Conservation (phyloP, 2,113 vertebrate species). For the Haemorhous mexicanus region DNA sequence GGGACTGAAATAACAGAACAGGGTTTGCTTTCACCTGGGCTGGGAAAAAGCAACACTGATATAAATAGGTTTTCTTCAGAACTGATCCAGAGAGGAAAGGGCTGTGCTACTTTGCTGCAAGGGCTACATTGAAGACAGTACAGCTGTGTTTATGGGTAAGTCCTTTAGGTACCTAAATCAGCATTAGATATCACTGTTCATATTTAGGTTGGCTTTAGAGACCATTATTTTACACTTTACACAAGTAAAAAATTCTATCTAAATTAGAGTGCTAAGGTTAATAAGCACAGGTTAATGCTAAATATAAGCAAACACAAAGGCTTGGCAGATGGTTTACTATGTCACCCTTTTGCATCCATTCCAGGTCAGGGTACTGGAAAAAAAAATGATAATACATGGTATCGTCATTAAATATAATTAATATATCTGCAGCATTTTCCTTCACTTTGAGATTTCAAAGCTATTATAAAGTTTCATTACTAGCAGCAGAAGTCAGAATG, state of each 20-base stretch:
- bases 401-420: conserved; percentile 1
- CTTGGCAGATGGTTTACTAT: conserved; percentile 27
- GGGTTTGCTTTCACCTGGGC: neutral
- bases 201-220: conserved; percentile 13
- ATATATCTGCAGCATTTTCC: neutral
- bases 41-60: neutral
- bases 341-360: conserved; percentile 31
- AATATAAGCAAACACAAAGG: conserved; percentile 18
- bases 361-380: conserved; percentile 34
- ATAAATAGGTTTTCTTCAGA: neutral
- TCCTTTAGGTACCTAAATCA: conserved; percentile 9
- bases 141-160: neutral
- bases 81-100: neutral
- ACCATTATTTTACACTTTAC: neutral
- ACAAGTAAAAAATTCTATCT: conserved; percentile 8
- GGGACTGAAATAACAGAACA: neutral
- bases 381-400: conserved; percentile 8
- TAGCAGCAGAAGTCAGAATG: neutral
- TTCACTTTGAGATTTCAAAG: neutral
- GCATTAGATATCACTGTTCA: neutral
- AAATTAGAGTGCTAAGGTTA: conserved; percentile 26
- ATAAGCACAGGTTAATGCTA: conserved; percentile 39
- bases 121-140: neutral
- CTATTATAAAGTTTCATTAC: neutral
- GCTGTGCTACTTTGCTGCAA: neutral